Conservation (phyloP, 2,797 vertebrate species). For the Myotis pilosus region DNA sequence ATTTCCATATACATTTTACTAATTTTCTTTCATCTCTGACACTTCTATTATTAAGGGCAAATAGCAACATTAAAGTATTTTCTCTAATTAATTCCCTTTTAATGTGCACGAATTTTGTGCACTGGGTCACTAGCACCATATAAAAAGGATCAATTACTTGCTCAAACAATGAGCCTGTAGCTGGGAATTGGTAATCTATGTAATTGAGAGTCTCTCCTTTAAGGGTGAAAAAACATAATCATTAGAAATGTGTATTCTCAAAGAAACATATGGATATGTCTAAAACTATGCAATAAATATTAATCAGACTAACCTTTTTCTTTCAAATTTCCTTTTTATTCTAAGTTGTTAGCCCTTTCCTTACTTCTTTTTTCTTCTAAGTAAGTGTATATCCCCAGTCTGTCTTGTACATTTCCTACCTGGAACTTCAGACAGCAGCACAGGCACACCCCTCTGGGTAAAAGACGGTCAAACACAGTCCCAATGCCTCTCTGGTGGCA, state of each 20-base stretch:
- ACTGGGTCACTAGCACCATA: background rate
- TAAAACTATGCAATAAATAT: background rate
- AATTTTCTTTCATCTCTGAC: no score
- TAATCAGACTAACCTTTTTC: background rate
- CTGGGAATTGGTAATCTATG: background rate
- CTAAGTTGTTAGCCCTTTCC: background rate
- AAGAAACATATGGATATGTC: background rate
- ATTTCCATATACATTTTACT: no score
- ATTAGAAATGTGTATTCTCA: background rate
- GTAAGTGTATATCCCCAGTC: background rate
- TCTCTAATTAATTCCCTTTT: no score
- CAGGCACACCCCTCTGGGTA: constrained; percentile 4
- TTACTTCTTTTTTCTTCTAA: background rate
- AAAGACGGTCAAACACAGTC: background rate
- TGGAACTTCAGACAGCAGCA: constrained; percentile 55
- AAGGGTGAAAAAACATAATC: background rate
- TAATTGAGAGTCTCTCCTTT: background rate
- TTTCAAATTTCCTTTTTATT: constrained; percentile 25
- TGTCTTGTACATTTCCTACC: background rate
- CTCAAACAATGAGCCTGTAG: constrained; percentile 20
- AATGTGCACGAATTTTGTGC: no score
- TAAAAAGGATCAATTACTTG: constrained; percentile 1
- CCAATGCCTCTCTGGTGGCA: constrained; percentile 34
- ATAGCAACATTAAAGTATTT: no score
- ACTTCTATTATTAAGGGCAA: no score